phyloP scores from a whole-genome alignment of 1,140 invertebrate genomes.

The Lepidostoma basale region DNA sequence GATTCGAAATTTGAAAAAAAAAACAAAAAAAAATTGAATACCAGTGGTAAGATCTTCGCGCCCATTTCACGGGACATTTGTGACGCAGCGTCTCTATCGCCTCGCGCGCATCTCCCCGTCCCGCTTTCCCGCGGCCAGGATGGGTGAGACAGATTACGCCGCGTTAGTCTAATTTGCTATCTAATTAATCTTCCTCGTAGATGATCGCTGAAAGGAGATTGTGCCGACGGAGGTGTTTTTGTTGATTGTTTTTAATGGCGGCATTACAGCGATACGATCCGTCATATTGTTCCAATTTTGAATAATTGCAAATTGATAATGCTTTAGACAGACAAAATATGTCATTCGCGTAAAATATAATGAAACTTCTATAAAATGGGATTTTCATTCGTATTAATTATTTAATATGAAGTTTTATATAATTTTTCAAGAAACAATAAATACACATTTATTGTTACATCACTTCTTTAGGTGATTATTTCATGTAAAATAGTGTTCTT shows the following conservation, averaged over 20 bases:
- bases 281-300: constrained; percentile 9
- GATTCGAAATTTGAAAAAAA: too few relatives aligned
- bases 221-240: constrained; percentile 30
- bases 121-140: not conserved
- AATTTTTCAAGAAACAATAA: too few relatives aligned
- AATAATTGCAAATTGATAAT: not conserved
- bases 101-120: constrained; percentile 13
- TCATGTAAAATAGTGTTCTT: too few relatives aligned
- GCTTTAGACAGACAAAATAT: not conserved
- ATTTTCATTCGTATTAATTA: too few relatives aligned
- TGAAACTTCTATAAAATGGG: too few relatives aligned
- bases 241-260: constrained; percentile 35
- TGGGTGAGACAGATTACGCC: constrained; percentile 21
- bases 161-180: constrained; percentile 37
- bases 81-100: constrained; percentile 5
- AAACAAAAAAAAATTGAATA: constrained; percentile 4
- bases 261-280: constrained; percentile 13
- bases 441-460: too few relatives aligned
- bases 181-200: constrained; percentile 40
- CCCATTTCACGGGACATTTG: constrained; percentile 43
- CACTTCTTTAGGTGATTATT: too few relatives aligned
- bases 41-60: constrained; percentile 13
- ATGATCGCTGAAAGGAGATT: constrained; percentile 25
- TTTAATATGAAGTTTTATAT: too few relatives aligned
- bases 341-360: too few relatives aligned